Evolutionary conservation across 2,888 invertebrate genomes (phyloP).

Genomic region (Limenitis camilla): DNA sequence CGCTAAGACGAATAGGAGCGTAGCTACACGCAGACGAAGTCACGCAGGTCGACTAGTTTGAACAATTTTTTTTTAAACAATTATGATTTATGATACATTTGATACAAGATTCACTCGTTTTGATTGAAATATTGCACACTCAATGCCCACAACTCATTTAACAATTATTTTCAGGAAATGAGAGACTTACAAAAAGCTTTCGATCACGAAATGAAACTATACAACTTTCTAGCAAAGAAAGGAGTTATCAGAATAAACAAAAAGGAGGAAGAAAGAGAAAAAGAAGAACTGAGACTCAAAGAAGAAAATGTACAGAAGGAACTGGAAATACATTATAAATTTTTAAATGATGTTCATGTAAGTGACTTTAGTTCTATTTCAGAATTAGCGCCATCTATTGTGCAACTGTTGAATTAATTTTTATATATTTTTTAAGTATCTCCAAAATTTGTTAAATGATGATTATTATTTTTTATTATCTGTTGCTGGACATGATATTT

Average conservation of each 20-base stretch:
- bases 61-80: too few relatives aligned
- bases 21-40: too few relatives aligned
- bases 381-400: background rate
- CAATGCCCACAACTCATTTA: background rate
- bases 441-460: too few relatives aligned
- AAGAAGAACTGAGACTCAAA: constrained; percentile 27
- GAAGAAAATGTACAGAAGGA: constrained; percentile 32
- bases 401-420: background rate
- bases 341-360: constrained; percentile 49
- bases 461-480: too few relatives aligned
- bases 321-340: constrained; percentile 34
- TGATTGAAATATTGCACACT: background rate
- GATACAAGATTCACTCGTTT: background rate
- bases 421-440: too few relatives aligned
- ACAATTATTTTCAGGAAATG: constrained; percentile 75
- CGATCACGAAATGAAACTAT: constrained; percentile 82
- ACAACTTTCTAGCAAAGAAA: constrained; percentile 82
- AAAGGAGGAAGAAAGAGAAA: constrained; percentile 60
- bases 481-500: too few relatives aligned
- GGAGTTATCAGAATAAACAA: constrained; percentile 77
- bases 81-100: too few relatives aligned
- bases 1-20: too few relatives aligned
- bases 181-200: constrained; percentile 82
- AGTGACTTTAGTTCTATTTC: constrained; percentile 17
- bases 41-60: too few relatives aligned